phyloP scores from a whole-genome alignment of 2,888 invertebrate genomes.

The Aleiodes leptofemur region DNA sequence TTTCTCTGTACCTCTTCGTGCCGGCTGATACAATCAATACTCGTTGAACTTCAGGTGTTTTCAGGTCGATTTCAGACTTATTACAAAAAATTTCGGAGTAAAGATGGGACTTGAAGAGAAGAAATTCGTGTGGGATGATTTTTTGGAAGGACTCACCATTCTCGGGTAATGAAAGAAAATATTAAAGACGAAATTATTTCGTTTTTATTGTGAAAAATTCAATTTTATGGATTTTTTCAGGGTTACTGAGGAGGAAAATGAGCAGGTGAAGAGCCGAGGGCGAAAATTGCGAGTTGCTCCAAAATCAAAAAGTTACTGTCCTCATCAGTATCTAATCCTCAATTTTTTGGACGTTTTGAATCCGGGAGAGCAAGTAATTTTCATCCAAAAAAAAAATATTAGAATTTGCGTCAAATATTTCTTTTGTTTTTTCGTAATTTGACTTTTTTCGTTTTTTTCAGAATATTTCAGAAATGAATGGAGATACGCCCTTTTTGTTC shows the following conservation, averaged over 20 bases:
- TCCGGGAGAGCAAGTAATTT: slow-evolving; percentile 65
- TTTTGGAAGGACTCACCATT: slow-evolving; percentile 57
- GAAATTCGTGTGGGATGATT: slow-evolving; percentile 67
- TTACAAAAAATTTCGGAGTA: neutral
- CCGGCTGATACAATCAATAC: slow-evolving; percentile 60
- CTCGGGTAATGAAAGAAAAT: slow-evolving; percentile 57
- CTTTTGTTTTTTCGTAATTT: neutral
- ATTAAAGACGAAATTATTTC: neutral
- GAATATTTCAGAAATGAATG: neutral
- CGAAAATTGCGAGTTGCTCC: slow-evolving; percentile 37
- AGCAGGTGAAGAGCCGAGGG: slow-evolving; percentile 57
- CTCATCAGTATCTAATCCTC: slow-evolving; percentile 65
- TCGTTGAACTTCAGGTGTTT: slow-evolving; percentile 57
- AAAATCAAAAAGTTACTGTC: slow-evolving; percentile 61
- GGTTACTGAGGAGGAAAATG: slow-evolving; percentile 56
- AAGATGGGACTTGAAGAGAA: slow-evolving; percentile 52
- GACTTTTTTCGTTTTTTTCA: neutral
- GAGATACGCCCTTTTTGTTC: too few relatives aligned
- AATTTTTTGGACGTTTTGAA: slow-evolving; percentile 65
- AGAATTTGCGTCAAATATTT: too few relatives aligned
- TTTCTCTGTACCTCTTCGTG: slow-evolving; percentile 43
- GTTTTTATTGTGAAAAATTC: neutral
- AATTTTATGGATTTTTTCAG: slow-evolving; percentile 44
- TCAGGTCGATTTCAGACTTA: too few relatives aligned
- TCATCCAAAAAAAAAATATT: neutral